Evolutionary conservation across 2,888 invertebrate species (phyloP).

Genomic region (Matsumyia berberina): DNA sequence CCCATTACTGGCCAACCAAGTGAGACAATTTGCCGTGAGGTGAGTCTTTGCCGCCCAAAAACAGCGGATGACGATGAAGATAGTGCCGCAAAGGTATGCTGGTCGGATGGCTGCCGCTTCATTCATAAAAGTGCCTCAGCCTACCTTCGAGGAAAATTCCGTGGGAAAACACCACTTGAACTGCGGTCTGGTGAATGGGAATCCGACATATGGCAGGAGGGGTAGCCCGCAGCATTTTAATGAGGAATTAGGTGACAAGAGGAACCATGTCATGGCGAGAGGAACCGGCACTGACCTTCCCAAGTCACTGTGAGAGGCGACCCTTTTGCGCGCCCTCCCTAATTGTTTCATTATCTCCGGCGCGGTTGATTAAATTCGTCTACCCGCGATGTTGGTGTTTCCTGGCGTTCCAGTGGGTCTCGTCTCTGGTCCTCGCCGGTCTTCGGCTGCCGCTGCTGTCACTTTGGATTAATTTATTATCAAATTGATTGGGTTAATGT

Average conservation of each 20-base stretch:
- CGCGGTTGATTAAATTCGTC: conserved; percentile 39
- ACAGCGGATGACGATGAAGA: conserved; percentile 9
- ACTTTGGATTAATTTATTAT: conserved; percentile 74
- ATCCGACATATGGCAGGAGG: conserved; percentile 28
- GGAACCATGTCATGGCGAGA: background rate
- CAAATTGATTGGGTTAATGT: conserved; percentile 76
- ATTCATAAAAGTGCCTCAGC: conserved; percentile 45
- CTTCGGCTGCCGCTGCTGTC: conserved; percentile 61
- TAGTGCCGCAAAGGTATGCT: background rate
- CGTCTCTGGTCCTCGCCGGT: background rate
- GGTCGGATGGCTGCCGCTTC: background rate
- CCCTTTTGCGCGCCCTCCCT: conserved; percentile 48
- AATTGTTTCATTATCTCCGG: conserved; percentile 69
- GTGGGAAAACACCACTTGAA: conserved; percentile 61
- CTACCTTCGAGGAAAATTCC: conserved; percentile 37
- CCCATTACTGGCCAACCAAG: conserved; percentile 44
- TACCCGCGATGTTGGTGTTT: conserved; percentile 9
- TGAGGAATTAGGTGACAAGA: conserved; percentile 38
- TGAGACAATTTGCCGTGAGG: conserved; percentile 40
- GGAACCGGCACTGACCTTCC: conserved; percentile 55
- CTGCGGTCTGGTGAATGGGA: conserved; percentile 52
- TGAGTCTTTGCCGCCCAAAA: conserved; percentile 6
- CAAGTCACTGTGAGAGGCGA: conserved; percentile 21
- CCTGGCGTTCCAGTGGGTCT: background rate
- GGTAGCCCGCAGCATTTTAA: conserved; percentile 44